These are phyloP conservation scores for Hedya salicella DNA, from an alignment of 2,888 invertebrate species.

Conservation along the genomic window DNA sequence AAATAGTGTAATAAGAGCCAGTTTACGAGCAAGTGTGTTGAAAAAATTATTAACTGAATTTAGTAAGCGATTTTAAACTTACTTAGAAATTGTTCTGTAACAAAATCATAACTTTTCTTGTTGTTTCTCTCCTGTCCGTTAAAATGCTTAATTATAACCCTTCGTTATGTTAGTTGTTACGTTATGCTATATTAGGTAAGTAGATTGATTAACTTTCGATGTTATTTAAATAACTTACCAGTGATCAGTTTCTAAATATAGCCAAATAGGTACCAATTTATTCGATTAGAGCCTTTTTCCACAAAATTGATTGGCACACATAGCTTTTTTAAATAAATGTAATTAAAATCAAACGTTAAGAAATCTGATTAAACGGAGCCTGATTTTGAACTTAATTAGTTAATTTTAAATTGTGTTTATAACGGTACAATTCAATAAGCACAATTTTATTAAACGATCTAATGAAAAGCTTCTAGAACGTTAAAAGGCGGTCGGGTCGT, in stretches of 20 bases:
- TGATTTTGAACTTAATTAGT: constrained; percentile 31
- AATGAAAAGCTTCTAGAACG: constrained; percentile 1
- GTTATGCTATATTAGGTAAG: too few species aligned
- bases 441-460: not conserved
- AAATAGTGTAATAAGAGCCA: too few species aligned
- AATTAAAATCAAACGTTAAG: constrained; percentile 13
- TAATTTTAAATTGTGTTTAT: constrained; percentile 5
- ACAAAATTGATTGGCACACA: constrained; percentile 14
- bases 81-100: too few species aligned
- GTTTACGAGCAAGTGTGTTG: too few species aligned
- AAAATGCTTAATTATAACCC: too few species aligned
- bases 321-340: constrained; percentile 13
- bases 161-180: too few species aligned
- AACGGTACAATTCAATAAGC: not conserved
- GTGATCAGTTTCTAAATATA: not conserved
- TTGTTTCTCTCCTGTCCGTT: too few species aligned
- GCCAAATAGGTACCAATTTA: not conserved
- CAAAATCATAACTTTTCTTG: too few species aligned
- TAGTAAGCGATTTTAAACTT: too few species aligned
- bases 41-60: too few species aligned
- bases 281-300: not conserved
- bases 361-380: constrained; percentile 11
- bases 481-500: not conserved
- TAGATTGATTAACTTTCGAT: too few species aligned
- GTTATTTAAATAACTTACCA: too few species aligned